These are phyloP conservation scores for Seriola dumerili DNA, from an alignment of 2,113 vertebrate species.

Conservation along the genomic window DNA sequence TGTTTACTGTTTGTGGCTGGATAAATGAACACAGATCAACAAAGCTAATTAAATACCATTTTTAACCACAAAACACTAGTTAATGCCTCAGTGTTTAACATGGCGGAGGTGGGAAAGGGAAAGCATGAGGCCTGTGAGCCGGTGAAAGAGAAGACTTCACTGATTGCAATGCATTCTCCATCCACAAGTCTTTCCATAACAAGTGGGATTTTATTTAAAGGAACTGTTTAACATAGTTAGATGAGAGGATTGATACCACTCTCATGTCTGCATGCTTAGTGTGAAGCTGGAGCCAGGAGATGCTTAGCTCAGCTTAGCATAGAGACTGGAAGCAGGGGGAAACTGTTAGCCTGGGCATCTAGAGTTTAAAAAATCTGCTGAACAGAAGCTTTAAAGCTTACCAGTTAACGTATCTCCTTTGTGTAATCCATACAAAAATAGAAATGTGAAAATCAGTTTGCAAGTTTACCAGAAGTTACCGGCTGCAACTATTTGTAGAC, in stretches of 20 bases:
- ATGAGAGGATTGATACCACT: background rate
- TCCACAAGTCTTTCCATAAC: background rate
- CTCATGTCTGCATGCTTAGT: background rate
- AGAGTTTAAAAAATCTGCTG: too few species aligned
- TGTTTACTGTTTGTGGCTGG: constrained; percentile 68
- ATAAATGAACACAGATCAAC: constrained; percentile 64
- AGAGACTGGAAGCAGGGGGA: background rate
- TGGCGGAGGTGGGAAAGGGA: background rate
- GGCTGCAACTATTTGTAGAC: background rate
- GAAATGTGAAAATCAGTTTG: background rate
- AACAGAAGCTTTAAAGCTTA: too few species aligned
- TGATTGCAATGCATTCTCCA: constrained; percentile 1
- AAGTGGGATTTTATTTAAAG: background rate
- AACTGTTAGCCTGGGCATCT: background rate
- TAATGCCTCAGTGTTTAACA: constrained; percentile 43
- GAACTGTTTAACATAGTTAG: background rate
- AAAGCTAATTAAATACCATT: constrained; percentile 76
- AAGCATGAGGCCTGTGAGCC: background rate
- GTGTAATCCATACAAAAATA: background rate
- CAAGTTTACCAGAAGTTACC: background rate
- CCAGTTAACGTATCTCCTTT: too few species aligned
- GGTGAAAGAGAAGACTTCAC: constrained; percentile 26
- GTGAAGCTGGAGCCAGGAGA: background rate
- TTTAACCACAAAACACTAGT: constrained; percentile 44
- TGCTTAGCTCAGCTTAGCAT: background rate